Conservation (phyloP, 2,113 vertebrate species). For the Syrmaticus mikado region DNA sequence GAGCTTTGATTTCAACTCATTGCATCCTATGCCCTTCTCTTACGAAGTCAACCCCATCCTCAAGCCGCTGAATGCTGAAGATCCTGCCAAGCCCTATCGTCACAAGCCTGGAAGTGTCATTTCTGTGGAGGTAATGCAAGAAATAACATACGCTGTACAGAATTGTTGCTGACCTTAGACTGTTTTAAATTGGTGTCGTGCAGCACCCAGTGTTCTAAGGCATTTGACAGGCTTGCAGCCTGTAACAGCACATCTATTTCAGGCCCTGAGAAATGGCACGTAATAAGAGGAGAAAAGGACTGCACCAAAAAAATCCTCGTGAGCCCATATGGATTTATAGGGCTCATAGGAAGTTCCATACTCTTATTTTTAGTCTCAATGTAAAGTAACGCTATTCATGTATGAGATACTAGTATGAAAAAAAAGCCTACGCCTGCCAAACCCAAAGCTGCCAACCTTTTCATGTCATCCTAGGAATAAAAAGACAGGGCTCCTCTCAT, state of each 20-base stretch:
- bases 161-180: not conserved
- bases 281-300: not conserved
- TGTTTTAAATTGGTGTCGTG: not conserved
- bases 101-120: slow-evolving; percentile 98
- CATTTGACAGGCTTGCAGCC: not conserved
- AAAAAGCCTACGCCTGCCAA: too few relatives aligned
- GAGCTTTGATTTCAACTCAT: slow-evolving; percentile 85
- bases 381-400: not conserved
- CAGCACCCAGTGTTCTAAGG: not conserved
- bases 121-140: slow-evolving; percentile 90
- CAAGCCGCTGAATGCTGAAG: slow-evolving; percentile 84
- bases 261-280: not conserved
- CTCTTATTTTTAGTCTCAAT: not conserved
- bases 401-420: not conserved
- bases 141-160: not conserved
- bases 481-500: not conserved
- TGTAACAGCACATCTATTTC: not conserved
- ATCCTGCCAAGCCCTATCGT: slow-evolving; percentile 86
- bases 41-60: slow-evolving; percentile 90
- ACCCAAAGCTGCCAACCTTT: too few relatives aligned
- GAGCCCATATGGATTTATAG: not conserved
- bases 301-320: not conserved
- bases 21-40: slow-evolving; percentile 85
- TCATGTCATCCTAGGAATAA: too few relatives aligned
- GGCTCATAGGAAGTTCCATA: not conserved